phyloP scores from a whole-genome alignment of 2,888 invertebrate species.

The Autographa pulchrina region DNA sequence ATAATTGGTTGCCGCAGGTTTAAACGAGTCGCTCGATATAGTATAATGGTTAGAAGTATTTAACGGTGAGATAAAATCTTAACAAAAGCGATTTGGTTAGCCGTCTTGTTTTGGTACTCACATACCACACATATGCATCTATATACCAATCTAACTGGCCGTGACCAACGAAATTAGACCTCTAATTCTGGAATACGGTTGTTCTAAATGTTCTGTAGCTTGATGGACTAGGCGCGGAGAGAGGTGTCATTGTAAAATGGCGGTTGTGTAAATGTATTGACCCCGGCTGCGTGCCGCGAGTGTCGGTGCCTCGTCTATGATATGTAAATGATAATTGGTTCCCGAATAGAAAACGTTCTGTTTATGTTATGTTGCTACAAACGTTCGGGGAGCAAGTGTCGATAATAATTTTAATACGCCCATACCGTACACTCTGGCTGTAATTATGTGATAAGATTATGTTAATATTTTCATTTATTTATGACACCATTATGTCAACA shows the following conservation, averaged over 20 bases:
- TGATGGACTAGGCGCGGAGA: constrained; percentile 64
- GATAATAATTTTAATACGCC: constrained; percentile 81
- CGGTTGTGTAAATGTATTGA: constrained; percentile 84
- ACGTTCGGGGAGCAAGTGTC: constrained; percentile 77
- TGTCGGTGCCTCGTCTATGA: constrained; percentile 87
- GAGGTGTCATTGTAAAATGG: constrained; percentile 74
- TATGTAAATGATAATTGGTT: constrained; percentile 89
- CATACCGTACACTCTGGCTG: constrained; percentile 72
- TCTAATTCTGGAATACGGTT: constrained; percentile 61
- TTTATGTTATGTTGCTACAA: constrained; percentile 83
- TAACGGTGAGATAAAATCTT: constrained; percentile 89
- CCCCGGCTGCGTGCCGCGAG: constrained; percentile 85
- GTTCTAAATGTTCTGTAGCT: constrained; percentile 53
- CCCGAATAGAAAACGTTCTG: constrained; percentile 86
- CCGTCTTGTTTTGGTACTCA: constrained; percentile 87
- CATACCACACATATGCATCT: constrained; percentile 84
- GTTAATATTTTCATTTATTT: constrained; percentile 70
- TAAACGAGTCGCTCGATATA: constrained; percentile 83
- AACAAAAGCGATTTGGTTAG: constrained; percentile 89
- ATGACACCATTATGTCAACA: constrained; percentile 53
- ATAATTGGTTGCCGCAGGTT: constrained; percentile 83
- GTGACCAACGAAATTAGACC: constrained; percentile 72
- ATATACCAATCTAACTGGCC: constrained; percentile 79
- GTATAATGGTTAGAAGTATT: constrained; percentile 88
- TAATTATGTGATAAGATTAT: constrained; percentile 80